These are phyloP conservation scores for Eucidaris tribuloides DNA, from an alignment of 35 echinoderm and acorn worm genomes.

Conservation along the genomic window DNA sequence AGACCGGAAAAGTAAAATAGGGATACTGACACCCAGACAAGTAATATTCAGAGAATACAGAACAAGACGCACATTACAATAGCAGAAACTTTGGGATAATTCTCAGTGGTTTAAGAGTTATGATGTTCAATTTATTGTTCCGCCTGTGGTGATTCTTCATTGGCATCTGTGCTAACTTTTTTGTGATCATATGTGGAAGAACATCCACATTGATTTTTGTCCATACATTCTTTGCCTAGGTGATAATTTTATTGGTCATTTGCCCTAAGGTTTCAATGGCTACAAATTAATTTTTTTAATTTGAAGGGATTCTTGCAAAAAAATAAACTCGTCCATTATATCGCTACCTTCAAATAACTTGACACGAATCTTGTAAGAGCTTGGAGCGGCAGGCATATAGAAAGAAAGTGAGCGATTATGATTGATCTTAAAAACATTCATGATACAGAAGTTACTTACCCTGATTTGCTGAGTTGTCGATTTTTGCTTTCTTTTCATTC, in stretches of 20 bases:
- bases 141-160: too few relatives aligned
- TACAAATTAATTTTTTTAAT: background rate
- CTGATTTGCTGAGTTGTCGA: background rate
- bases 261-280: too few relatives aligned
- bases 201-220: too few relatives aligned
- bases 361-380: background rate
- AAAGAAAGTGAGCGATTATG: background rate
- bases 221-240: too few relatives aligned
- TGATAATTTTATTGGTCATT: too few relatives aligned
- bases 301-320: background rate
- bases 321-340: background rate
- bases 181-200: too few relatives aligned
- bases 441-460: background rate
- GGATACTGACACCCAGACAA: background rate
- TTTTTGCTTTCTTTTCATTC: constrained; percentile 22
- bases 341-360: background rate
- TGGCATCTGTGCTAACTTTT: too few relatives aligned
- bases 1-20: background rate
- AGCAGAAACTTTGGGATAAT: too few relatives aligned
- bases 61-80: too few relatives aligned
- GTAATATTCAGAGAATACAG: background rate
- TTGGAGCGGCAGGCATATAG: background rate
- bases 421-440: too few relatives aligned
- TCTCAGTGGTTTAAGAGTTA: too few relatives aligned
- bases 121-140: too few relatives aligned